Base-by-base conservation (phyloP, 2,113 vertebrate species). In the Rhea pennata region DNA sequence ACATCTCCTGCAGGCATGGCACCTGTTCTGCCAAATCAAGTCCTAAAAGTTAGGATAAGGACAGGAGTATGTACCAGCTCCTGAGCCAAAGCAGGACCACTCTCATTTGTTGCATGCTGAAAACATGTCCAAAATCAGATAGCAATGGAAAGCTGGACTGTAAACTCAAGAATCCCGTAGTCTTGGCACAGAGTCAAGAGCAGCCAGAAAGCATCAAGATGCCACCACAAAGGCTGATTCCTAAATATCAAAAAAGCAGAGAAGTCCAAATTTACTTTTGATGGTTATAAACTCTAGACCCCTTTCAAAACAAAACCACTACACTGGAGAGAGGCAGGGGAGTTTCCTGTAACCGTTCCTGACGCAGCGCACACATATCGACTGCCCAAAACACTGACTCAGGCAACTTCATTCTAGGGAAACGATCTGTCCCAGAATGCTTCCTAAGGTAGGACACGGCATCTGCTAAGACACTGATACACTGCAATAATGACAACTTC, bases 71-170 rank as follows among this genome's bases (percentile, higher is more conserved):
- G 0, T 4, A n/a, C 13, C 0, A 4, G 58, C 46, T 93, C 62
- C 79, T 6, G 1, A 0, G 0, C 36, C 53, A 39, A 83, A 36
- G 58, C 1, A 0, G 48, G 71, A 44, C 48, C 0, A 2, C 58
- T 48, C 0, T 0, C n/a, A 54, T 29, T 54, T 71, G 66, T 10
- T 67, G 21, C 6, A 39, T 66, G 62, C 70, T 67, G 71, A 78
- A 46, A 67, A 72, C 87, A 83, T 0, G 0, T 44, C 76, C 62
- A 53, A 56, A 48, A 65, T 61, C 9, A 4, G 16, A 26, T 2
- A 2, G 56, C 12, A 93, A 78, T 1, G 44, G 84, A 86, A 74
- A 89, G 29, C 24, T 64, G 89, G 29, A 24, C 3, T 16, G n/a
- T 51, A 86, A 31, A 44, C 69, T 82, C 2, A 2, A 72, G 71